These are phyloP conservation scores for Arrhamphus sclerolepis DNA, from an alignment of 2,797 vertebrate genomes.

Conservation along the genomic window DNA sequence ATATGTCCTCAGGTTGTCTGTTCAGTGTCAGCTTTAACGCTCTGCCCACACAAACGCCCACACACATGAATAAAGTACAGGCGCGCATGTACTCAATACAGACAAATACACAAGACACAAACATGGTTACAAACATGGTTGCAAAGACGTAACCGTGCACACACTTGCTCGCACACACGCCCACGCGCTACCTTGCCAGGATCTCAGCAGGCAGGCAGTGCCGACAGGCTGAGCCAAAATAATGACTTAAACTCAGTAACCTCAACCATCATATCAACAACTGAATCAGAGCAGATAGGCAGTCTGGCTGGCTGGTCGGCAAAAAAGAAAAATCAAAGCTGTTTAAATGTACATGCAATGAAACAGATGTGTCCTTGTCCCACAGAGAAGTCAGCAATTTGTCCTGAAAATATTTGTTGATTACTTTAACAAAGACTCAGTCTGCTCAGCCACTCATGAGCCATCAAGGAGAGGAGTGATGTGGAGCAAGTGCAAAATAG, in stretches of 20 bases:
- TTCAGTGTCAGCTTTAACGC: constrained; percentile 67
- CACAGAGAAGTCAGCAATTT: constrained; percentile 8
- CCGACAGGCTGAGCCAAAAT: constrained; percentile 70
- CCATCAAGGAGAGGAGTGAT: constrained; percentile 17
- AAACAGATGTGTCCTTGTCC: constrained; percentile 33
- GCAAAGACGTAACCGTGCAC: constrained; percentile 24
- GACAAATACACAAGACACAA: constrained; percentile 23
- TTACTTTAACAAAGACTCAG: constrained; percentile 26
- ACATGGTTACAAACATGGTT: constrained; percentile 13
- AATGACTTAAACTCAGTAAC: constrained; percentile 69
- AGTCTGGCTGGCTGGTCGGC: constrained; percentile 42
- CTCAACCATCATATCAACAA: constrained; percentile 59
- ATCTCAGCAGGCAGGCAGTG: constrained; percentile 60
- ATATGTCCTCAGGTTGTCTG: constrained; percentile 70
- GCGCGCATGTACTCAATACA: constrained; percentile 15
- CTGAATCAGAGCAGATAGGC: constrained; percentile 68
- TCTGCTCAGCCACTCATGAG: constrained; percentile 40
- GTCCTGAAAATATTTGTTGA: constrained; percentile 27
- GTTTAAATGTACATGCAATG: constrained; percentile 44
- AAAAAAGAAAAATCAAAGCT: constrained; percentile 47
- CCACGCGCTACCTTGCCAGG: constrained; percentile 58
- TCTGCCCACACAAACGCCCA: constrained; percentile 68
- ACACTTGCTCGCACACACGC: constrained; percentile 45
- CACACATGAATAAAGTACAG: constrained; percentile 54
- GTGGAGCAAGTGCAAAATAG: background rate